Conservation (phyloP, 2,888 invertebrate genomes). For the Ceramica pisi region DNA sequence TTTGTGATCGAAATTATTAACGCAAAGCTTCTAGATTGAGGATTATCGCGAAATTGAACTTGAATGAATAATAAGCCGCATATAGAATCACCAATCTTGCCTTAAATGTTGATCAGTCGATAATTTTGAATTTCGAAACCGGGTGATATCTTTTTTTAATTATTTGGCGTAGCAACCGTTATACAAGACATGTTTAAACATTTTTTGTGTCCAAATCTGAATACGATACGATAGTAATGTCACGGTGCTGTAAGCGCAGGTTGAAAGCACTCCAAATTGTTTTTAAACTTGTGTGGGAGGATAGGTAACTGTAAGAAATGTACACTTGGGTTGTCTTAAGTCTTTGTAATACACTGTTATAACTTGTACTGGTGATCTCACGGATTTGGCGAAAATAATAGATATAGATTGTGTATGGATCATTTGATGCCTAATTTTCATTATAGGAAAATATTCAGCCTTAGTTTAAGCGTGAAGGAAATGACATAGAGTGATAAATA, state of each 20-base stretch:
- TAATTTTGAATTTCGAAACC: too few species aligned
- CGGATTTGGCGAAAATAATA: neutral
- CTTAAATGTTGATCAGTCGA: neutral
- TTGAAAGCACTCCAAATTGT: slow-evolving; percentile 43
- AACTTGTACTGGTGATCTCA: slow-evolving; percentile 1
- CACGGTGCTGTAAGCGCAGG: slow-evolving; percentile 41
- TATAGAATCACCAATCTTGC: neutral
- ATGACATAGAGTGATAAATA: neutral
- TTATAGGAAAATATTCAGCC: neutral
- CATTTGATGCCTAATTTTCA: neutral
- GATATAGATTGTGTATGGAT: neutral
- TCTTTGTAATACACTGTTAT: neutral
- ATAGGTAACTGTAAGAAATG: slow-evolving; percentile 25
- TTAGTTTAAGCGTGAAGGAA: neutral
- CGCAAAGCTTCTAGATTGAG: neutral
- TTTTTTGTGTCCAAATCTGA: slow-evolving; percentile 13
- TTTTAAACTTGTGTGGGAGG: slow-evolving; percentile 35
- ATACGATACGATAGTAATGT: slow-evolving; percentile 26
- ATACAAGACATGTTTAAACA: slow-evolving; percentile 1
- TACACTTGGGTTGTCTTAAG: slow-evolving; percentile 3
- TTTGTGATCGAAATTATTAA: neutral
- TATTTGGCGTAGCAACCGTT: neutral
- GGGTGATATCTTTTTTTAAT: neutral
- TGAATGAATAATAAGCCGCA: neutral
- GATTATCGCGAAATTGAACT: neutral